Base-by-base conservation (phyloP, 2,888 invertebrate genomes). In the Catonia carolina region DNA sequence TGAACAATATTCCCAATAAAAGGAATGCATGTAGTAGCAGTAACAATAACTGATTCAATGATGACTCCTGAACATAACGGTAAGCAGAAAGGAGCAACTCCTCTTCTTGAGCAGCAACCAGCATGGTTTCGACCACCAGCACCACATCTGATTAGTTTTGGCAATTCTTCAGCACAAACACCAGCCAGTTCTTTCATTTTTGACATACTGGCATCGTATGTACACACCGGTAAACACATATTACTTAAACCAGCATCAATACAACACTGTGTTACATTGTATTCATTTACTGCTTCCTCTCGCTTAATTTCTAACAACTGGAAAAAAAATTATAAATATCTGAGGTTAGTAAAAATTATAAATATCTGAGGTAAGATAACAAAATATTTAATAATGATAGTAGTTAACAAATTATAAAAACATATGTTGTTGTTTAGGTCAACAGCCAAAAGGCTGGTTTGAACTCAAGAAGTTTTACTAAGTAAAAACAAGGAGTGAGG, bases 1-100 rank as follows among this genome's bases (percentile, higher is more conserved):
- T 88, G 86, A 51, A 86, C 83, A 65, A 89, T 88, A 72, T 89
- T 89, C 33, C 89, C 89, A 64, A 89, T 85, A 70, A 84, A 89
- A 0, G 88, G 84, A 54, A 87, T 79, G 70, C 89, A 90, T 50
- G 82, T 79, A 59, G 85, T 81, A 59, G 84, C 80, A 6, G 82
- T 77, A 27, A 79, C 71, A 18, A 80, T 70, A 55, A 81, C 74
- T 65, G 79, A 75, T 47, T 82, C 80, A 53, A 79, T 74, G 14
- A 81, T 72, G 15, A 82, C 78, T 60, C 89, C 89, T 2, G 85
- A 81, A 72, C 90, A 90, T 33, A 88, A 76, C 1, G 85, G 81
- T 65, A 82, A 77, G 69, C 88, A 91, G 61, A 72, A 73, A 8
- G 77, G 70, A 12, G 84, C 82, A 18, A 89, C 89, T 31, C 85